Conservation (phyloP, 2,888 invertebrate species). For the Dryobotodes eremita region DNA sequence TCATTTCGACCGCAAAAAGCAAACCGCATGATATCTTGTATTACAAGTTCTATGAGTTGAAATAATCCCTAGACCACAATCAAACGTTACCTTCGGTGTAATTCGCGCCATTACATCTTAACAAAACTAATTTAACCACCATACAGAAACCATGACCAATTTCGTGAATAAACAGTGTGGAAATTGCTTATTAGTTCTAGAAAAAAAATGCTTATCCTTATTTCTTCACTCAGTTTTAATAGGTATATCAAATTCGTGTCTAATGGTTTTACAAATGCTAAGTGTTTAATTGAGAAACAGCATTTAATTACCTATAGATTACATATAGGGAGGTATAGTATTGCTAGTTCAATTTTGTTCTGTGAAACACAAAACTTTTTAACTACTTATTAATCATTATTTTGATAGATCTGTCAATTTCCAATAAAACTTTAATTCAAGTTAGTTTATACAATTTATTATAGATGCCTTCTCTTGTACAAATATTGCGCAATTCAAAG, state of each 20-base stretch:
- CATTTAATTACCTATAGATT: neutral
- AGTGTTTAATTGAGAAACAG: neutral
- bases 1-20: conserved; percentile 60
- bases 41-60: conserved; percentile 50
- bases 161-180: conserved; percentile 16
- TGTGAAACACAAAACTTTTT: neutral
- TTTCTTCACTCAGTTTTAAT: conserved; percentile 18
- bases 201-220: conserved; percentile 32
- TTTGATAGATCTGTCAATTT: neutral
- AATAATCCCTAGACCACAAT: conserved; percentile 62
- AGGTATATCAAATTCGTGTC: neutral
- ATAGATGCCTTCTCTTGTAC: conserved; percentile 45
- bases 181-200: conserved; percentile 47
- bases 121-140: conserved; percentile 36
- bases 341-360: neutral
- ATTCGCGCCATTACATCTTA: conserved; percentile 51
- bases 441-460: conserved; percentile 9
- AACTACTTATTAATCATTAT: neutral
- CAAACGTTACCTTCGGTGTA: conserved; percentile 49
- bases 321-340: too few relatives aligned
- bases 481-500: conserved; percentile 59
- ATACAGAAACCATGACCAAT: conserved; percentile 45
- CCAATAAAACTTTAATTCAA: conserved; percentile 12
- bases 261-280: neutral
- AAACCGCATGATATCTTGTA: conserved; percentile 46